Base-by-base conservation (phyloP, 2,113 vertebrate genomes). In the Anolis carolinensis region DNA sequence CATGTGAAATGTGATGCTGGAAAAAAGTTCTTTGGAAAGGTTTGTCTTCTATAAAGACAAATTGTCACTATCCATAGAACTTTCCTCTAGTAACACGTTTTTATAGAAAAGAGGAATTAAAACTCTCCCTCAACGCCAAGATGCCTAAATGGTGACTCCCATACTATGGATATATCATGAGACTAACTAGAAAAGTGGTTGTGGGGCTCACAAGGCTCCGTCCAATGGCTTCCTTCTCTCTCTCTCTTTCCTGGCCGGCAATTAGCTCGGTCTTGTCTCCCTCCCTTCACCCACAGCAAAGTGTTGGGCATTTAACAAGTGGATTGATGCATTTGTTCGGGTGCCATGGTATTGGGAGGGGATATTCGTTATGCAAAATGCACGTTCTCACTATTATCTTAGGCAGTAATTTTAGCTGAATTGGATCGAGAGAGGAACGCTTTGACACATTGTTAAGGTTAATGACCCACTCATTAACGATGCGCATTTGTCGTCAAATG, bases 401-500 rank as follows among this genome's bases (percentile, higher is more conserved):
- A 6, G 39, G 62, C 44, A 82, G 83, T 71, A 71, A 82, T 86
- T 82, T 79, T 25, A 59, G 25, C 18, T 50, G 25, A 84, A 59
- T 30, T 25, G 18, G 77, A 30, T 14, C 7, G 55, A 65, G 55
- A 10, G 70, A 36, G 70, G 68, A 89, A 79, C 0, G 0, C 7
- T 76, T 32, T 14, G 39, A 76, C 2, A 74, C 2, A 2, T 73
- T 83, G 50, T 65, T 68, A 75, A 86, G 86, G 63, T 79, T 78
- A 78, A 86, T 0, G 7, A 79, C 10, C 50, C 2, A 25, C 59
- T 84, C 30, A 63, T 65, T 84, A 84, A 84, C 30, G 21, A 73
- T 39, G 84, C 70, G 62, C 27, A n/a, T 75, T 78, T 87, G 32
- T 75, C 76, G 44, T 36, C 52, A 85, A 34, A 84, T 71, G 36